These are phyloP conservation scores for Lomographa bimaculata DNA, from an alignment of 2,888 invertebrate genomes.

Conservation along the genomic window DNA sequence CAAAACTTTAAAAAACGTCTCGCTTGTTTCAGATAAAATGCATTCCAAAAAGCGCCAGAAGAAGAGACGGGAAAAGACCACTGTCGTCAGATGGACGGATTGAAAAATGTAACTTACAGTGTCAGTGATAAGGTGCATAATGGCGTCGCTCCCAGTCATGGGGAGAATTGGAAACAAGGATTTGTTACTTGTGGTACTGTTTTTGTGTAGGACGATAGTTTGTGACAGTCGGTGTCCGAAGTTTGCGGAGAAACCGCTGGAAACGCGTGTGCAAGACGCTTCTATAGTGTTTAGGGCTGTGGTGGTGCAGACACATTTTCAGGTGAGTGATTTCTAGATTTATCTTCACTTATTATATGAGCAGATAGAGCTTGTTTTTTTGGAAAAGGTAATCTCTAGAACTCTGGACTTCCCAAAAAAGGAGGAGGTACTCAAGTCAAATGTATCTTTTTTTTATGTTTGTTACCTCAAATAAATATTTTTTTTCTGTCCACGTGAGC, in stretches of 20 bases:
- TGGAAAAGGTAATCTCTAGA: no score
- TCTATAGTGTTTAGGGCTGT: conserved; percentile 82
- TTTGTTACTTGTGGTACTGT: conserved; percentile 64
- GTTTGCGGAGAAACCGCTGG: conserved; percentile 77
- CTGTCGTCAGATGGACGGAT: conserved; percentile 61
- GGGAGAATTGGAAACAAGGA: conserved; percentile 59
- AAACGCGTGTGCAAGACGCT: conserved; percentile 79
- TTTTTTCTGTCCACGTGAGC: no score
- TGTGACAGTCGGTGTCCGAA: conserved; percentile 80
- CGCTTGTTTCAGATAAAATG: conserved; percentile 75
- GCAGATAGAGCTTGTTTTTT: no score
- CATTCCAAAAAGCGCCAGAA: conserved; percentile 68
- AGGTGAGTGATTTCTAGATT: conserved; percentile 60
- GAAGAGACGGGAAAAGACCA: conserved; percentile 62
- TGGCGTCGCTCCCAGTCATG: conserved; percentile 56
- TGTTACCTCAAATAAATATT: no score
- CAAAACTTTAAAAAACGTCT: conserved; percentile 1
- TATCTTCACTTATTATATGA: no score
- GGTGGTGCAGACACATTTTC: conserved; percentile 70
- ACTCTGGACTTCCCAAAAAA: no score
- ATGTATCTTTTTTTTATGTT: no score
- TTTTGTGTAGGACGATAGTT: conserved; percentile 74
- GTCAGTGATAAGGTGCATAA: conserved; percentile 48
- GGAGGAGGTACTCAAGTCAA: no score
- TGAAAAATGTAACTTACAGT: conserved; percentile 59